Evolutionary conservation across 2,888 invertebrate genomes (phyloP), one percentile per base, ranked within the genome.

Genomic region (Sarcophaga subvicina): DNA sequence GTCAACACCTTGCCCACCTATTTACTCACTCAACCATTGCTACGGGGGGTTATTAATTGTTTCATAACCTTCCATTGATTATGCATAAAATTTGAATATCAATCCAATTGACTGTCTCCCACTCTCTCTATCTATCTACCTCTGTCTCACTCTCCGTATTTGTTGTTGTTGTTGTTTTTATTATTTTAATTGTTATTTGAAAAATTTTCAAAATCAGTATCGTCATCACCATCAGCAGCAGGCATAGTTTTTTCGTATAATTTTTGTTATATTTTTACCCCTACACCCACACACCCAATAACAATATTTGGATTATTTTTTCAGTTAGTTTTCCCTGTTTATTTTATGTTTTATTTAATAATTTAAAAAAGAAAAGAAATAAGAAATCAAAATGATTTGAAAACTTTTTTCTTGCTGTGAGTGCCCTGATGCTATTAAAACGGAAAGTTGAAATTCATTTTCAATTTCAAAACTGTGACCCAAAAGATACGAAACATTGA

Each of bases 401-500:
- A 60, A 22, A 62, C n/a, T 54, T 45, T 49, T 49, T 79, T 70
- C n/a, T 37, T 8, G 8, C 37, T 10, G 2, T 37, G 5, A 14
- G 17, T 49, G 22, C 47, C 47, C 67, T 47, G 70, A 59, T 76
- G 79, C 80, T 80, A 84, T 84, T 84, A 84, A 84, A 78, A 62
- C 54, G 54, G 20, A 75, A 84, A 80, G 84, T 84, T 84, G 49
- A 80, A 80, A 37, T 75, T 84, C 66, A 84, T 80, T 84, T 80
- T 80, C 20, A 70, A 70, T 80, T 59, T 70, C 69, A 66, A 80
- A 84, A 84, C 75, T 84, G 84, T 80, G 80, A 84, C 84, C 75
- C 80, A 80, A 84, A 84, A 76, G 75, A 84, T 84, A 80, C 84
- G 80, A 84, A 84, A 84, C 84, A 84, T 84, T 84, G 79, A 84